phyloP scores from a whole-genome alignment of 2,797 vertebrate genomes.

The Labroides dimidiatus region DNA sequence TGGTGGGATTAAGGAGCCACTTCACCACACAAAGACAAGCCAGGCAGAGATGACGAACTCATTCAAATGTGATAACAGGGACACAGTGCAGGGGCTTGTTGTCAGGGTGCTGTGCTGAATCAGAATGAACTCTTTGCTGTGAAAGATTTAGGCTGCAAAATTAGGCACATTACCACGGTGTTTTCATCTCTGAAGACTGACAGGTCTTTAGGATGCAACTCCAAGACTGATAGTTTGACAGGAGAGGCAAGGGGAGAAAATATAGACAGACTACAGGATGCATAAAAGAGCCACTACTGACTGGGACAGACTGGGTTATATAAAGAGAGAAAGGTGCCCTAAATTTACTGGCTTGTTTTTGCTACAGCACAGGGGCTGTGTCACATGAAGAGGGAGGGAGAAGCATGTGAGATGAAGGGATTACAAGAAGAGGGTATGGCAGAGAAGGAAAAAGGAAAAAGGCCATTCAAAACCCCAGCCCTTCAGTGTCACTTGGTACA shows the following conservation, averaged over 20 bases:
- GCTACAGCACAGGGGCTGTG: constrained; percentile 29
- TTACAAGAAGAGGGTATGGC: constrained; percentile 22
- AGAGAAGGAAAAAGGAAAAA: constrained; percentile 8
- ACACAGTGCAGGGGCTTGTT: constrained; percentile 34
- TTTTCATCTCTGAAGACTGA: constrained; percentile 7
- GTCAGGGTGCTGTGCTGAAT: constrained; percentile 32
- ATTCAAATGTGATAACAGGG: constrained; percentile 35
- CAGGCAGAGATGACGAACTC: constrained; percentile 26
- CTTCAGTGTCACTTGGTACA: neutral
- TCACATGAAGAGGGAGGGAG: constrained; percentile 56
- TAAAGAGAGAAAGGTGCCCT: constrained; percentile 32
- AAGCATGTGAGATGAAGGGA: constrained; percentile 33
- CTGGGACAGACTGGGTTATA: constrained; percentile 10
- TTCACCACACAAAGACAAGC: constrained; percentile 37
- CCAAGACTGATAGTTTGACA: neutral
- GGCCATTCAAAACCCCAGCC: constrained; percentile 5
- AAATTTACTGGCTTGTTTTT: constrained; percentile 58
- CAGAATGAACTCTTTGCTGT: constrained; percentile 13
- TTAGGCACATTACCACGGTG: constrained; percentile 9
- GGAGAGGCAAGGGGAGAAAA: constrained; percentile 11
- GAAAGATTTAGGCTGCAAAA: constrained; percentile 33
- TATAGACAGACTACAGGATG: constrained; percentile 13
- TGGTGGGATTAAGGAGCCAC: constrained; percentile 35
- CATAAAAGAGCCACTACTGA: constrained; percentile 4
- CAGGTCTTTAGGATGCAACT: neutral